Percentiles rank a stretch among this genome's conserved stretches.
Conservation (phyloP, 1,140 invertebrate genomes). For the Eumaeus atala region DNA sequence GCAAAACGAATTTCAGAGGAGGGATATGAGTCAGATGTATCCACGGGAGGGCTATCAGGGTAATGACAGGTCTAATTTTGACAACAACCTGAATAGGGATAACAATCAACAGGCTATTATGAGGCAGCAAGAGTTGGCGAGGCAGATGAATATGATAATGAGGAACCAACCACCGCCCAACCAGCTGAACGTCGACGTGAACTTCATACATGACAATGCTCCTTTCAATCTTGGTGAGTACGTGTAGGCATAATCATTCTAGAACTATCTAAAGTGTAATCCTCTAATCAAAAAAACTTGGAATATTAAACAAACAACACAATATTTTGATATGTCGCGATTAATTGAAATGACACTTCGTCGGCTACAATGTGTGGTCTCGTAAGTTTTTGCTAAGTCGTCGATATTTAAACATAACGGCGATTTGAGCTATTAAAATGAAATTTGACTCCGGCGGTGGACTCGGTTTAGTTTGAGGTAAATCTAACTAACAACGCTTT, state of each 20-base stretch:
- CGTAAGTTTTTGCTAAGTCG: no score
- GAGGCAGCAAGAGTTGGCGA: conserved; percentile 55
- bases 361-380: no score
- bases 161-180: conserved; percentile 55
- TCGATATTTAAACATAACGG: no score
- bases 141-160: conserved; percentile 59
- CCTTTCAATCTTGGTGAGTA: conserved; percentile 58
- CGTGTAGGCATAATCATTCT: no score
- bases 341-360: no score
- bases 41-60: conserved; percentile 40
- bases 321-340: no score
- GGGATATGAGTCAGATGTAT: conserved; percentile 45
- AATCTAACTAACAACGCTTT: no score
- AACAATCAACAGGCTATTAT: conserved; percentile 46
- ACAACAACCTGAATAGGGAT: conserved; percentile 34
- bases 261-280: background rate
- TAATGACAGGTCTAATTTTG: conserved; percentile 43
- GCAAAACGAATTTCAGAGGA: conserved; percentile 51
- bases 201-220: conserved; percentile 57
- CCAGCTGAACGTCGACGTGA: conserved; percentile 59
- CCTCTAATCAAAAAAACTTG: no score
- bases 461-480: no score
- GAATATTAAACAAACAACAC: no score
- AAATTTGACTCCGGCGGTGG: no score
- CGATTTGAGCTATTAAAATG: no score